Percentiles rank a stretch among this genome's conserved stretches.
These are phyloP conservation scores for Chalcis sispes DNA, from an alignment of 2,888 invertebrate genomes.

Conservation along the genomic window DNA sequence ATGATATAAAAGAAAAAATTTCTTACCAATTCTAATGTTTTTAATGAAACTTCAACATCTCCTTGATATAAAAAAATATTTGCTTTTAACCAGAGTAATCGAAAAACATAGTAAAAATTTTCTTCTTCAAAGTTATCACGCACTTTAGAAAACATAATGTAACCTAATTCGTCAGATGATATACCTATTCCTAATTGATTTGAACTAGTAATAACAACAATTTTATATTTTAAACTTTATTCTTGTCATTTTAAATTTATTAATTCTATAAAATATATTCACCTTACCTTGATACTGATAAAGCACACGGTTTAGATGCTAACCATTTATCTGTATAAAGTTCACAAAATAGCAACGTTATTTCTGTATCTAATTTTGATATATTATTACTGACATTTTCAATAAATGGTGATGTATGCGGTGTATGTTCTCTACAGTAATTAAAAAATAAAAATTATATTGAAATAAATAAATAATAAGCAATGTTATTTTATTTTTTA, in stretches of 20 bases:
- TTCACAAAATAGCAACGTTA: slow-evolving; percentile 79
- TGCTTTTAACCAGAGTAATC: slow-evolving; percentile 79
- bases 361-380: slow-evolving; percentile 76
- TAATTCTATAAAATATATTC: not conserved
- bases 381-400: slow-evolving; percentile 72
- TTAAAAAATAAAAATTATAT: not conserved
- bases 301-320: slow-evolving; percentile 66
- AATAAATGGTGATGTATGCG: slow-evolving; percentile 76
- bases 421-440: slow-evolving; percentile 77
- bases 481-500: too few relatives aligned
- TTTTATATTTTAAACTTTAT: slow-evolving; percentile 55
- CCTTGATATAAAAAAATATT: slow-evolving; percentile 78
- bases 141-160: slow-evolving; percentile 76
- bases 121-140: slow-evolving; percentile 76
- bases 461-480: too few relatives aligned
- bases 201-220: slow-evolving; percentile 20
- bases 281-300: slow-evolving; percentile 67
- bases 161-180: slow-evolving; percentile 76
- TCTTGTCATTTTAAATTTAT: too few relatives aligned
- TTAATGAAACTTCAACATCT: slow-evolving; percentile 77
- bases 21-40: slow-evolving; percentile 75
- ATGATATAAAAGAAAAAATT: too few relatives aligned
- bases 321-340: slow-evolving; percentile 75
- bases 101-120: slow-evolving; percentile 75
- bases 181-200: slow-evolving; percentile 70